Base-by-base conservation (phyloP, 2,888 invertebrate genomes). In the Nomada ruficornis region DNA sequence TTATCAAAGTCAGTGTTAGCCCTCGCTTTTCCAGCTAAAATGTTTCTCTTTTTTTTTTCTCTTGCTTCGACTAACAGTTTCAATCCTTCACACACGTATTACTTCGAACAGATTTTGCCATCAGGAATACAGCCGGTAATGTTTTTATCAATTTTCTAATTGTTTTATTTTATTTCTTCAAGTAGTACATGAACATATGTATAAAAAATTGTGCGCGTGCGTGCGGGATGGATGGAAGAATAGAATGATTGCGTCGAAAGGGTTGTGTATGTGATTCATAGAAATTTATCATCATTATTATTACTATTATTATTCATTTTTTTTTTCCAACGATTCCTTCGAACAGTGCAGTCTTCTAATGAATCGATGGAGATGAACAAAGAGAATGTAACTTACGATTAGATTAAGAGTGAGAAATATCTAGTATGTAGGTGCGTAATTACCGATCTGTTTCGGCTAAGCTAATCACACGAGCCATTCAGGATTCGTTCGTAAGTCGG, bases 351-450 rank as follows among this genome's bases (percentile, higher is more conserved):
- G 72, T 85, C 71, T 83, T 76, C 71, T 65, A 44, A 57, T 54
- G 52, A 60, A n/a, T 64, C 44, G 44, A 76, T 60, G 47, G 59
- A 50, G 42, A 67, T 80, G 29, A 70, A 80, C 26, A 47, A 73
- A 50, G 59, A 59, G 69, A 65, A 68, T 52, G 42, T 75, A 59
- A 23, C 10, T 75, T 76, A 71, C 52, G 52, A 13, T 67, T 72
- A 47, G 47, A 60, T 57, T 76, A 42, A 63, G 29, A 52, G 18
- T 60, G 54, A 54, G 77, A 42, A 29, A 36, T 81, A 71, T 77
- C 54, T 87, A 87, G 80, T 60, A 76, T 13, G 82, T 87, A 87
- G 73, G 75, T 80, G 84, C 69, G 82, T 73, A 82, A 79, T 81
- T 76, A 81, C 60, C 42, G 63, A 80, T 73, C 75, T 60, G 84